Evolutionary conservation across 2,888 invertebrate species (phyloP).

Genomic region (Chrysotoxum bicinctum): DNA sequence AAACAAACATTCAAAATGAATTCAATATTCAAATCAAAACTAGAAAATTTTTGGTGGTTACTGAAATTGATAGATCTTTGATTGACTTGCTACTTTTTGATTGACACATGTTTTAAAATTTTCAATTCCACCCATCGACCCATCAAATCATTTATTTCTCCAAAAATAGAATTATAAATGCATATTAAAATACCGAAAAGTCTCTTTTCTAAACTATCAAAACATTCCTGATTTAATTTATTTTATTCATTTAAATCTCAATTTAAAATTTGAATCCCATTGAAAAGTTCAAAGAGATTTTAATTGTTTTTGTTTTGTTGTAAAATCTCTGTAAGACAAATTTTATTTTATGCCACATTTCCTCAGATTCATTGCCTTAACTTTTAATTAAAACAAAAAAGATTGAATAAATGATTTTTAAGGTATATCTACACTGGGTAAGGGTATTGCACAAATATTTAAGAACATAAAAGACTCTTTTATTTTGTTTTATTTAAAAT

Average conservation of each 20-base stretch:
- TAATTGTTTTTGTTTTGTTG: not conserved
- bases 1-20: no score
- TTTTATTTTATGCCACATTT: not conserved
- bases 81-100: slow-evolving; percentile 2
- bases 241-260: not conserved
- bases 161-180: not conserved
- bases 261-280: not conserved
- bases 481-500: no score
- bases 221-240: not conserved
- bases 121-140: not conserved
- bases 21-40: no score
- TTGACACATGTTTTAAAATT: not conserved
- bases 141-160: not conserved
- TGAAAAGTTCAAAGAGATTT: not conserved
- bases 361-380: not conserved
- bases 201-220: not conserved
- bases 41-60: no score
- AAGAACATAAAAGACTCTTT: no score
- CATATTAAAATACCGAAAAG: not conserved
- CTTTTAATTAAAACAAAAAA: slow-evolving; percentile 25
- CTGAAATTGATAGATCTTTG: not conserved
- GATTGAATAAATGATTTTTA: slow-evolving; percentile 27
- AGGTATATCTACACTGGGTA: not conserved
- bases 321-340: not conserved
- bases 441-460: no score